Evolutionary conservation across 2,888 invertebrate genomes (phyloP), one percentile per base, ranked within the genome.

Genomic region (Liopterus haemorrhoidalis): DNA sequence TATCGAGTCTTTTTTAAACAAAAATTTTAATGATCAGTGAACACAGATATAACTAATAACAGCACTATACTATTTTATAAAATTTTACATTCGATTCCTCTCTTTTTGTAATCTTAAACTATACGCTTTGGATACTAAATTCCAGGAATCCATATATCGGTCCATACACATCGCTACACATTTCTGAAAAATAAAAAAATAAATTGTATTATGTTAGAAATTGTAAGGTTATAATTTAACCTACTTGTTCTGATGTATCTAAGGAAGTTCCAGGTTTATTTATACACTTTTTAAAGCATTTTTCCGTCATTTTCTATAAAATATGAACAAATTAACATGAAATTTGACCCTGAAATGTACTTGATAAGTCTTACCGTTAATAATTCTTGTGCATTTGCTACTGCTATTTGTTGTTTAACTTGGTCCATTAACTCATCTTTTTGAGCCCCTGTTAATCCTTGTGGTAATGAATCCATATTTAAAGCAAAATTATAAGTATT

Each of bases 111-210:
- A 74, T 62, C 95, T 78, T 65, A 75, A 79, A 49, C 85, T 82
- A 66, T 95, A 95, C 0, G 93, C 82, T 68, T 85, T 82, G 8
- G 92, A 90, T 8, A 96, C 91, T 41, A 93, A 71, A 69, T 93
- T 91, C 85, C 90, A 94, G 2, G 93, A 81, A 62, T 97, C 96
- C 88, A 95, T 90, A 73, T 91, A 97, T 61, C 96, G 78, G 68
- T 96, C 96, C 94, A 95, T 94, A 67, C 96, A 96, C 89, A 94
- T 93, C 1, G 92, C 89, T 56, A 96, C 79, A 66, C 95, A 96
- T 81, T 92, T 94, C 82, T 95, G 82, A 37, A 74, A 75, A 49
- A 22, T 41, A 40, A 24, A 33, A 27, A 6, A 25, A 8, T 25
- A 28, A 44, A 28, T 33, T 4, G 8, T 42, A 14, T 30, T 22